Percentiles rank a stretch among this genome's conserved stretches.
These are phyloP conservation scores for Oophaga pumilio DNA, from an alignment of 2,113 vertebrate species.

Conservation along the genomic window DNA sequence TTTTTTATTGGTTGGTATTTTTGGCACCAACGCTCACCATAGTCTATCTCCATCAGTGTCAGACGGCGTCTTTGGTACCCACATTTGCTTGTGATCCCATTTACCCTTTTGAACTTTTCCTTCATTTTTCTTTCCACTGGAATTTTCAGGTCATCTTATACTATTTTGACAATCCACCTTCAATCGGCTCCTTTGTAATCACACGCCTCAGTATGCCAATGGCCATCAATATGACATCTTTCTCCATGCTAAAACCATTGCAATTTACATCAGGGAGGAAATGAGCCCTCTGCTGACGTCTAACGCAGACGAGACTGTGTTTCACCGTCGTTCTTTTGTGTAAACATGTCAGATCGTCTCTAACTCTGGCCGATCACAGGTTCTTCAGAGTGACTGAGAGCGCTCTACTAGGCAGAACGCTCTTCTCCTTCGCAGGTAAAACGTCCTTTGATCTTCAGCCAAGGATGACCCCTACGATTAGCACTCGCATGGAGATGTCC, in stretches of 20 bases:
- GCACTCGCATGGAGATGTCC: not conserved
- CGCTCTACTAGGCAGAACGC: not conserved
- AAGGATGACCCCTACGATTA: conserved; percentile 10
- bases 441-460: conserved; percentile 8
- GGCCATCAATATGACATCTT: not conserved
- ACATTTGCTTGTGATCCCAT: no score
- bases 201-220: not conserved
- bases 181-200: not conserved
- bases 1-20: no score
- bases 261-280: not conserved
- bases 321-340: not conserved
- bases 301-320: not conserved
- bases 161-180: not conserved
- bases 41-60: no score
- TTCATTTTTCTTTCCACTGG: not conserved
- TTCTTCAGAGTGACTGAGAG: not conserved
- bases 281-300: not conserved
- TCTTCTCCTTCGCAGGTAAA: conserved; percentile 7
- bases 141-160: not conserved
- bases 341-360: conserved; percentile 36
- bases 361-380: not conserved
- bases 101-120: no score
- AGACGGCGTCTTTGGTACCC: no score
- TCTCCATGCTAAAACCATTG: not conserved
- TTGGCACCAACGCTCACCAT: no score